Percentiles rank a stretch among this genome's conserved stretches.
Evolutionary conservation across 2,888 invertebrate genomes (phyloP).

Genomic region (Petrolisthes manimaculis): DNA sequence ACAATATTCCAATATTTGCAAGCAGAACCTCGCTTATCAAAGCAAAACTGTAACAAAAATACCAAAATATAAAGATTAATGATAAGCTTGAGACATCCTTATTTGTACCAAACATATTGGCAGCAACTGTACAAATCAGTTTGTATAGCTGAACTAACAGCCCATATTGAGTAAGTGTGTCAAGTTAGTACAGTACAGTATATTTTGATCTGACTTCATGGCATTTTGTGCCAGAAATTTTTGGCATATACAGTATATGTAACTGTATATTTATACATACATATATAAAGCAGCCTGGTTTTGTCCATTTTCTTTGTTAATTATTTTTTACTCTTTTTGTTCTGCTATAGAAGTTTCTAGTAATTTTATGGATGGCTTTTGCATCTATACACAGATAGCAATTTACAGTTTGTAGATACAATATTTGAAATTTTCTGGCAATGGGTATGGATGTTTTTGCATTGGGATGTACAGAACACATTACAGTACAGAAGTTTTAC

Average conservation of each 20-base stretch:
- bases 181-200: too few relatives aligned
- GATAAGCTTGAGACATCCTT: too few relatives aligned
- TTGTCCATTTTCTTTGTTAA: neutral
- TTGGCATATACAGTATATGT: neutral
- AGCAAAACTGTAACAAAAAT: too few relatives aligned
- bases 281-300: conserved; percentile 27
- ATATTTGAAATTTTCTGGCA: neutral
- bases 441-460: neutral
- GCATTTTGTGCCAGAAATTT: too few relatives aligned
- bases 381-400: neutral
- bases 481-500: neutral
- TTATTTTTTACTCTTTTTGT: neutral
- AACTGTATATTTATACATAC: conserved; percentile 23
- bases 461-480: neutral
- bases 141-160: too few relatives aligned
- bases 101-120: too few relatives aligned
- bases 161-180: too few relatives aligned
- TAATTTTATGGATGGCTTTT: neutral
- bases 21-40: too few relatives aligned
- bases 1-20: too few relatives aligned
- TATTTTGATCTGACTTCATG: too few relatives aligned
- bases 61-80: too few relatives aligned
- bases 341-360: neutral
- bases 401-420: neutral
- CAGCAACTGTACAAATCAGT: too few relatives aligned